Percentiles rank a stretch among this genome's conserved stretches.
Conservation (phyloP, 1,140 invertebrate species). For the Drosophila repleta region DNA sequence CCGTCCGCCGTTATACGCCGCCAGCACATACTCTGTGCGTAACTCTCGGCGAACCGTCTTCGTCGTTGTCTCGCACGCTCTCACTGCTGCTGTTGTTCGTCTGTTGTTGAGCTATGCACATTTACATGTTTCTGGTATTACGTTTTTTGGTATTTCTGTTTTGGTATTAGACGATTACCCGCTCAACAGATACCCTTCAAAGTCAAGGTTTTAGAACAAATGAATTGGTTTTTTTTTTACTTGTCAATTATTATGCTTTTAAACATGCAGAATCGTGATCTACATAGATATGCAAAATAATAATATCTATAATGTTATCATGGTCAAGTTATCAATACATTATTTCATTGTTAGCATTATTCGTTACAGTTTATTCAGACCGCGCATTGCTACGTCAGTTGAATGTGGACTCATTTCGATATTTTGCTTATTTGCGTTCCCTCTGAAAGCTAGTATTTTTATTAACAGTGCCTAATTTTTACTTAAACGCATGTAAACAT, state of each 20-base stretch:
- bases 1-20: constrained; percentile 49
- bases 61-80: constrained; percentile 43
- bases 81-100: constrained; percentile 16
- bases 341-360: background rate
- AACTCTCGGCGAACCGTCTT: constrained; percentile 51
- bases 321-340: no score
- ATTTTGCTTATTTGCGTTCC: background rate
- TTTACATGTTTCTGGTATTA: constrained; percentile 7
- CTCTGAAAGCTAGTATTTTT: background rate
- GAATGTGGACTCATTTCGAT: background rate
- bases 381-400: background rate
- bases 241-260: background rate
- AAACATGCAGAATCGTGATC: background rate
- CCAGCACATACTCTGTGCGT: constrained; percentile 48
- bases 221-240: background rate
- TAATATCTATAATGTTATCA: no score
- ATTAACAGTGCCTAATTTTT: background rate
- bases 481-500: background rate
- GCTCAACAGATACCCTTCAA: background rate
- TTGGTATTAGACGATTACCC: background rate
- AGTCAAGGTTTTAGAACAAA: background rate
- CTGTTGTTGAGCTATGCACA: constrained; percentile 26
- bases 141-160: constrained; percentile 9
- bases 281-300: no score
- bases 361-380: background rate